Conservation (phyloP, 2,797 vertebrate genomes). For the Poeciliopsis infans region DNA sequence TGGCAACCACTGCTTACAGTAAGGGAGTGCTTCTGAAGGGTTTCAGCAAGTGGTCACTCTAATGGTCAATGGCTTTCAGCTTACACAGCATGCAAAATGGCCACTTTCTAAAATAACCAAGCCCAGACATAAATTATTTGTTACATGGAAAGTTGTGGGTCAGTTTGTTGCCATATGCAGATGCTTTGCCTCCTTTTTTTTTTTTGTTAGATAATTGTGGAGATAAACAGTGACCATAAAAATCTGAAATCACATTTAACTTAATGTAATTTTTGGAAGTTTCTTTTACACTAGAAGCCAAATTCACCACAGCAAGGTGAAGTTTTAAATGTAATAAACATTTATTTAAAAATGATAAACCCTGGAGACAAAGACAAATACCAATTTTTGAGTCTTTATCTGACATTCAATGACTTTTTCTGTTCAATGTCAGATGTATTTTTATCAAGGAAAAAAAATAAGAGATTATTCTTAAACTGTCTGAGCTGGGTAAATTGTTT, state of each 20-base stretch:
- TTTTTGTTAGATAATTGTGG: neutral
- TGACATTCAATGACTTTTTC: neutral
- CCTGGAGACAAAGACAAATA: neutral
- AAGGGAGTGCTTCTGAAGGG: constrained; percentile 20
- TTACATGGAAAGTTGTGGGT: neutral
- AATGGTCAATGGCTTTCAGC: constrained; percentile 54
- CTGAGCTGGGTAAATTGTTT: neutral
- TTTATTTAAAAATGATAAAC: neutral
- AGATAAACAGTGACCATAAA: neutral
- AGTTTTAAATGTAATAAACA: neutral
- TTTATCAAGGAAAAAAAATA: neutral
- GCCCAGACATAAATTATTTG: neutral
- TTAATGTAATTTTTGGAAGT: neutral
- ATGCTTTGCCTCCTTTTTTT: neutral
- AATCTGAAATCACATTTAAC: neutral
- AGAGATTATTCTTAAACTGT: neutral
- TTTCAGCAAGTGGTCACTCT: constrained; percentile 50
- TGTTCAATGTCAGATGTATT: neutral
- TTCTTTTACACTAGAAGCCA: neutral
- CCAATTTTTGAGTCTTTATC: neutral
- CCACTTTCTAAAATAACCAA: constrained; percentile 16
- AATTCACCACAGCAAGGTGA: neutral
- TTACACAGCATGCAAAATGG: constrained; percentile 27
- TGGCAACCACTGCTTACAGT: constrained; percentile 32
- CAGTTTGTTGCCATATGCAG: neutral